Evolutionary conservation across 2,888 invertebrate species (phyloP).

Genomic region (Eupithecia tripunctaria): DNA sequence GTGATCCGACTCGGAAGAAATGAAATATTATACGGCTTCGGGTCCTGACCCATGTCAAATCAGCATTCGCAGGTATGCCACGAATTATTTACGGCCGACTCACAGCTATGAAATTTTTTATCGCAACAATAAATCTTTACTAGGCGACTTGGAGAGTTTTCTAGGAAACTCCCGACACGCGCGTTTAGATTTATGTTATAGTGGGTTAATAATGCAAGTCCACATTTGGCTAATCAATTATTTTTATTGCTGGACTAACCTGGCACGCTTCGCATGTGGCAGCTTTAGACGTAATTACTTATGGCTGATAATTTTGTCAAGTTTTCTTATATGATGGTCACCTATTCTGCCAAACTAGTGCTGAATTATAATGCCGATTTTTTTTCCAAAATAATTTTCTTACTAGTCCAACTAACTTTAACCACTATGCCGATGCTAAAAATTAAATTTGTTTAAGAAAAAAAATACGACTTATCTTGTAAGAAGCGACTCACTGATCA

Average conservation of each 20-base stretch:
- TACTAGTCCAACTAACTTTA: neutral
- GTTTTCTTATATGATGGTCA: too few relatives aligned
- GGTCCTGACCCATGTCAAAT: constrained; percentile 81
- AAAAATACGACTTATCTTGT: neutral
- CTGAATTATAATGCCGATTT: neutral
- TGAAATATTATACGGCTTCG: constrained; percentile 75
- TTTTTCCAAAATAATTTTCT: too few relatives aligned
- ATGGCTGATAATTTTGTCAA: neutral
- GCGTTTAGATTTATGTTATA: constrained; percentile 37
- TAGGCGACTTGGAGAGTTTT: constrained; percentile 68
- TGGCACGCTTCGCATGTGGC: neutral
- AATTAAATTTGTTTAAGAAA: neutral
- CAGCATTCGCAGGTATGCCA: constrained; percentile 81
- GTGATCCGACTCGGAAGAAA: constrained; percentile 73
- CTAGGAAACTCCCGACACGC: constrained; percentile 50
- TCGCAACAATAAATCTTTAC: constrained; percentile 79
- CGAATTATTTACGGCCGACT: constrained; percentile 80
- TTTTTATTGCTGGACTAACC: neutral
- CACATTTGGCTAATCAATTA: constrained; percentile 10
- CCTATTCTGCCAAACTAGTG: too few relatives aligned
- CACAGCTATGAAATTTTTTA: constrained; percentile 78
- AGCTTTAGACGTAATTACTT: neutral
- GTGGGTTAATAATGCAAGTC: constrained; percentile 34
- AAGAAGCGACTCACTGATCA: neutral
- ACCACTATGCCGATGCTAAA: neutral